These are phyloP conservation scores for Oxyura jamaicensis DNA, from an alignment of 2,113 vertebrate species.

Conservation along the genomic window DNA sequence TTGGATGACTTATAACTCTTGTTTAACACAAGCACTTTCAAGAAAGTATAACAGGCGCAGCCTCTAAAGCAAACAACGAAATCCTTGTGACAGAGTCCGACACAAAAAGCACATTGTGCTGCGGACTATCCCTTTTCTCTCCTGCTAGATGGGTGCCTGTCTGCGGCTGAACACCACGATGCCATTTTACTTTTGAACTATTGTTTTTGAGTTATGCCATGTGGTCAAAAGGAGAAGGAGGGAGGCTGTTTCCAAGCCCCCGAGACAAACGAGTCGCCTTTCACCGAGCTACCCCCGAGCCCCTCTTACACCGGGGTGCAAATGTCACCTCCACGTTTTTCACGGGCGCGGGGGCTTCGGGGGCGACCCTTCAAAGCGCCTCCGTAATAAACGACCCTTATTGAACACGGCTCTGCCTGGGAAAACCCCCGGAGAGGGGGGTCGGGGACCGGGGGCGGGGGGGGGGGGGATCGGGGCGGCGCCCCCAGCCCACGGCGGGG, in stretches of 20 bases:
- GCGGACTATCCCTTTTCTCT: conserved; percentile 77
- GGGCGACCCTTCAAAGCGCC: conserved; percentile 80
- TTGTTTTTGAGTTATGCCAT: conserved; percentile 83
- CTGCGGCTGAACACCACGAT: conserved; percentile 76
- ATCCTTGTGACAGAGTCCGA: conserved; percentile 76
- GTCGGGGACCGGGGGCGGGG: no score
- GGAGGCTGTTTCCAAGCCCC: conserved; percentile 76
- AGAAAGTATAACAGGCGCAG: conserved; percentile 78
- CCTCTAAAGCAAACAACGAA: conserved; percentile 81
- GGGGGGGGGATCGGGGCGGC: not conserved
- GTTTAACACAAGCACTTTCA: conserved; percentile 82
- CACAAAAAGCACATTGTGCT: conserved; percentile 83
- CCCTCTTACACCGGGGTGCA: conserved; percentile 81
- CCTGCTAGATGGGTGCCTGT: conserved; percentile 80
- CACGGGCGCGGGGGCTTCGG: conserved; percentile 78
- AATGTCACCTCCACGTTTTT: conserved; percentile 82
- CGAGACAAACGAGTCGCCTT: conserved; percentile 84
- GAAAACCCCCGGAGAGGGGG: conserved; percentile 37
- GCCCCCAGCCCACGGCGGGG: not conserved
- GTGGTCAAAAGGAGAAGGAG: conserved; percentile 81
- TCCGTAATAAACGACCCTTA: conserved; percentile 79
- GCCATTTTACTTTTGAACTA: conserved; percentile 83
- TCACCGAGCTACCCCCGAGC: conserved; percentile 77
- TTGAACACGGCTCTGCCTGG: conserved; percentile 78
- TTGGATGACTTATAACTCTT: conserved; percentile 83